Evolutionary conservation across 2,888 invertebrate genomes (phyloP).

Genomic region (Netelia fuscicornis): DNA sequence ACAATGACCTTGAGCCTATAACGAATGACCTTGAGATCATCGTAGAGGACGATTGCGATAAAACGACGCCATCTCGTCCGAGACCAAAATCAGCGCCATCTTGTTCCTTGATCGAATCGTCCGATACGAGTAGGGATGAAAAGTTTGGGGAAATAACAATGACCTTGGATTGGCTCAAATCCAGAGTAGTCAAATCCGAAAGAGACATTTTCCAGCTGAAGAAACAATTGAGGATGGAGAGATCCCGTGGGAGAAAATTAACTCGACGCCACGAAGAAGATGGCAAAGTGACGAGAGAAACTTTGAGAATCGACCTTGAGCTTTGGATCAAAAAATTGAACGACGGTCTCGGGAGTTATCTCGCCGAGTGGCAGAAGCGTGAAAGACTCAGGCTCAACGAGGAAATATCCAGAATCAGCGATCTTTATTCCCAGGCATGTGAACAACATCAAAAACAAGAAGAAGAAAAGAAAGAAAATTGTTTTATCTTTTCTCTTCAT

Average conservation of each 20-base stretch:
- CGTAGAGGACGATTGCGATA: constrained; percentile 6
- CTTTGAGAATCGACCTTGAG: constrained; percentile 61
- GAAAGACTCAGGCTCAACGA: constrained; percentile 66
- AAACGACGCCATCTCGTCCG: constrained; percentile 6
- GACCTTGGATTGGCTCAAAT: constrained; percentile 69
- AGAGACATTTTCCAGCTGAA: constrained; percentile 68
- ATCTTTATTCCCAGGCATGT: constrained; percentile 66
- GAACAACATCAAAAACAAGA: background rate
- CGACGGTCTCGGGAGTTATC: constrained; percentile 57
- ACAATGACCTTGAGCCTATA: constrained; percentile 28
- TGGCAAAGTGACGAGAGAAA: constrained; percentile 52
- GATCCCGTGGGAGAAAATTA: constrained; percentile 48
- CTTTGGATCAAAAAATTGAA: constrained; percentile 65
- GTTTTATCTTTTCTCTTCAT: background rate
- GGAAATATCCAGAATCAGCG: constrained; percentile 67
- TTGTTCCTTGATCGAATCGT: constrained; percentile 22
- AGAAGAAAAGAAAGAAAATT: background rate
- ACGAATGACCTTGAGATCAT: constrained; percentile 36
- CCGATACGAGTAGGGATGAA: constrained; percentile 26
- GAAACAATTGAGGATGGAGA: constrained; percentile 66
- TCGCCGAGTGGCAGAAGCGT: constrained; percentile 63
- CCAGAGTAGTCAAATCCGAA: constrained; percentile 67
- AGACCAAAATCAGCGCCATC: constrained; percentile 58
- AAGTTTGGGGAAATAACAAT: constrained; percentile 47
- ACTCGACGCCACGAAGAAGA: constrained; percentile 64